Conservation (phyloP, 2,888 invertebrate genomes). For the Drosophila formosana region DNA sequence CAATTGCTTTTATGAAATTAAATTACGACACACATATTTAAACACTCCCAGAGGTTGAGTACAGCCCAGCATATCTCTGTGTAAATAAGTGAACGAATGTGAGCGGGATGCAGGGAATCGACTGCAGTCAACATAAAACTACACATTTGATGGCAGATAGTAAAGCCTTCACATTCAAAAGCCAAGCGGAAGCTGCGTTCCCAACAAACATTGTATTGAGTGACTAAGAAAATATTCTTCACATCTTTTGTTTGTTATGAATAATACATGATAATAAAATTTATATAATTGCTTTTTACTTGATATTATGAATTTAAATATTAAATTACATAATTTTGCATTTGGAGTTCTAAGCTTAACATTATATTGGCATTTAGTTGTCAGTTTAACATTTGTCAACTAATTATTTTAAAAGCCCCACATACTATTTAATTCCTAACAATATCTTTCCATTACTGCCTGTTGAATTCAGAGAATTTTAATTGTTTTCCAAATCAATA, state of each 20-base stretch:
- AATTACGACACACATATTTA: constrained; percentile 75
- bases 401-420: too few species aligned
- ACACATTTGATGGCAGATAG: constrained; percentile 43
- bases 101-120: constrained; percentile 11
- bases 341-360: too few species aligned
- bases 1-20: constrained; percentile 80
- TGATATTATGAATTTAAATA: too few species aligned
- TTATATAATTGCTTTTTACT: neutral
- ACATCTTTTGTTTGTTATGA: neutral
- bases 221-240: constrained; percentile 28
- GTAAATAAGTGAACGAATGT: neutral
- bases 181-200: constrained; percentile 23
- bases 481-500: too few species aligned
- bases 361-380: too few species aligned
- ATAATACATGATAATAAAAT: neutral
- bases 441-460: too few species aligned
- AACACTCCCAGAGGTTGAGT: constrained; percentile 40
- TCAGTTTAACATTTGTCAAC: too few species aligned
- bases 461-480: too few species aligned
- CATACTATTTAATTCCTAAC: too few species aligned
- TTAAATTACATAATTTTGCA: too few species aligned
- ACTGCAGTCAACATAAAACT: constrained; percentile 59
- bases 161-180: constrained; percentile 29
- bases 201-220: constrained; percentile 21
- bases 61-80: constrained; percentile 5